A percentile compares a stretch with the other conserved stretches of the same genome.
phyloP scores from a whole-genome alignment of 2,797 vertebrate genomes.

The Manis pentadactyla region DNA sequence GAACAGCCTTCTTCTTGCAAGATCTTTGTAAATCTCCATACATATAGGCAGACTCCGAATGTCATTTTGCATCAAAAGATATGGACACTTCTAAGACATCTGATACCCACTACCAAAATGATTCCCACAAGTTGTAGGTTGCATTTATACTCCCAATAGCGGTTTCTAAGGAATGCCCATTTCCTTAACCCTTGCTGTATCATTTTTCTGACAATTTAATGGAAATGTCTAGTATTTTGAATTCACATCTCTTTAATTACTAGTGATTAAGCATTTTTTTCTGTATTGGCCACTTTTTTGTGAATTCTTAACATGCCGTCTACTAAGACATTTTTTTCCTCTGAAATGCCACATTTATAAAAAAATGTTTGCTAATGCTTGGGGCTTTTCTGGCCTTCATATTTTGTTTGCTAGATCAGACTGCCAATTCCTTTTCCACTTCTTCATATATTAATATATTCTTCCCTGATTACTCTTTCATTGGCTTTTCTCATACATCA shows the following conservation, averaged over 20 bases:
- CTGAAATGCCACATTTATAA: slow-evolving; percentile 35
- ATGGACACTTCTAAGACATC: neutral
- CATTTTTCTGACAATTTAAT: slow-evolving; percentile 17
- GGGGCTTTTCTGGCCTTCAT: neutral
- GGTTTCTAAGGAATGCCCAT: slow-evolving; percentile 5
- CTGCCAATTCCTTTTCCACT: slow-evolving; percentile 25
- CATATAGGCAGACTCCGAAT: neutral
- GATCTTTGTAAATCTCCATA: neutral
- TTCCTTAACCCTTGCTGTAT: neutral
- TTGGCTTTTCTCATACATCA: slow-evolving; percentile 18
- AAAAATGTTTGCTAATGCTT: slow-evolving; percentile 39
- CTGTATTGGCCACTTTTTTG: neutral
- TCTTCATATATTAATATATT: neutral
- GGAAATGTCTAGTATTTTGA: neutral
- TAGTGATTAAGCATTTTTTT: neutral
- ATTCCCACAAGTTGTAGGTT: neutral
- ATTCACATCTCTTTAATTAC: neutral
- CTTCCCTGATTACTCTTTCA: neutral
- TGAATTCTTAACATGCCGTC: neutral
- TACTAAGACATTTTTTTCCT: slow-evolving; percentile 15
- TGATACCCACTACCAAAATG: neutral
- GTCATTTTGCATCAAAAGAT: slow-evolving; percentile 18
- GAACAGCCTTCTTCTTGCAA: neutral
- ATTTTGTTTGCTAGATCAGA: slow-evolving; percentile 12
- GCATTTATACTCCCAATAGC: neutral